Evolutionary conservation across 2,113 vertebrate species (phyloP), one percentile per base, ranked within the genome.

Genomic region (Ornithorhynchus anatinus): DNA sequence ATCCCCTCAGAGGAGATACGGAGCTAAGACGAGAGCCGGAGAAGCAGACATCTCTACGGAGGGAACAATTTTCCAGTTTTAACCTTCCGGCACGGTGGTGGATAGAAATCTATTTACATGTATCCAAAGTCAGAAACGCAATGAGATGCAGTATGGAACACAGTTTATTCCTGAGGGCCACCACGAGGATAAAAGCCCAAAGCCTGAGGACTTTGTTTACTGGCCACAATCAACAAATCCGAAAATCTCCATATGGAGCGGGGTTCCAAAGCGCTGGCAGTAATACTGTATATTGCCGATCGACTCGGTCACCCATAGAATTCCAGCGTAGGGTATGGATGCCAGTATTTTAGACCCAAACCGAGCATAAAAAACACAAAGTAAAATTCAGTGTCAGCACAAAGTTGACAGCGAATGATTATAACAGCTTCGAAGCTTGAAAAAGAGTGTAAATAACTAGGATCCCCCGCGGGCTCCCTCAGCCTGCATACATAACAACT

Each of bases 381-480:
- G 91, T 94, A 94, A 93, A 93, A 95, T 91, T 89, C 91, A 84
- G 88, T 92, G 94, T 95, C 94, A 95, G 94, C 94, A 95, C 91
- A 95, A 94, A 95, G 93, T 94, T 95, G 94, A 95, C 94, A 95
- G 94, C 91, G 74, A 94, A 94, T 94, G 92, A 94, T 95, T 95
- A 94, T 94, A 95, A 95, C 94, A 93, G 93, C 92, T 94, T 93
- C 91, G 81, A 90, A 92, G 92, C 90, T 92, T 93, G 93, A 92
- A 94, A 94, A 95, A 94, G 92, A 94, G 93, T 93, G 94, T 94
- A 95, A 95, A 95, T 94, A 95, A 94, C 90, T 91, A 89, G 92
- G 92, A 92, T 94, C 93, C 93, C 93, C 92, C 72, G 91, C 90
- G 88, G 93, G 92, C 92, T 91, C 92, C 81, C 92, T 92, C 92